Base-by-base conservation (phyloP, 1,140 invertebrate species). In the Laodelphax striatellus region DNA sequence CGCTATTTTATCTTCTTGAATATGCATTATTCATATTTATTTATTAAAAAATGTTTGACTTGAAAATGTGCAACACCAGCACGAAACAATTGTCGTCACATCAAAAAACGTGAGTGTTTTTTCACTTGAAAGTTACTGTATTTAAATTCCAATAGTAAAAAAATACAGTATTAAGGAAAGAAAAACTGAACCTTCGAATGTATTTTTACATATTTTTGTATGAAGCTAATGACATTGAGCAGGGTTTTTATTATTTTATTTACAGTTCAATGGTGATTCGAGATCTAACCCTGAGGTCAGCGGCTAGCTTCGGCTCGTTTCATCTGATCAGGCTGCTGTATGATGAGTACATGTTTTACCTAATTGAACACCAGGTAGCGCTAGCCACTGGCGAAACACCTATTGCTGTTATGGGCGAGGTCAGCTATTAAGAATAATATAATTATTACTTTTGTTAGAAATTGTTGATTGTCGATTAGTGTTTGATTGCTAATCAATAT, bases 301-400 rank as follows among this genome's bases (percentile, higher is more conserved):
- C 97, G 21, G 92, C 94, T 11, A 97, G 93, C 73, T 99, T 99
- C 78, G 97, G 97, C 41, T 97, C 94, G 58, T 99, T 99, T 77
- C 97, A 99, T 79, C 80, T 99, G 52, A 96, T 99, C 68, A 85
- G 96, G 50, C 78, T 99, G 64, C 79, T 99, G 19, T 98, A 96
- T 74, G 96, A 99, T 74, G 97, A 99, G 74, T 99, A 98, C 72
- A 97, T 99, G 88, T 97, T 97, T 78, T 98, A 97, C 75, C 79
- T 98, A 64, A 92, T 99, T 65, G 97, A 99, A 75, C 91, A 96
- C 73, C 88, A 93, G 74, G 93, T 99, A 22, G 96, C 97, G 19
- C 81, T 88, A 69, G 91, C 91, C 24, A 88, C 86, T 42, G 87
- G 87, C 43, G 86, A 90, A 67, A 93, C 94, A 57, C 91, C 93